Percentiles rank a stretch among this genome's conserved stretches.
Evolutionary conservation across 2,113 vertebrate genomes (phyloP).

Genomic region (Indicator indicator): DNA sequence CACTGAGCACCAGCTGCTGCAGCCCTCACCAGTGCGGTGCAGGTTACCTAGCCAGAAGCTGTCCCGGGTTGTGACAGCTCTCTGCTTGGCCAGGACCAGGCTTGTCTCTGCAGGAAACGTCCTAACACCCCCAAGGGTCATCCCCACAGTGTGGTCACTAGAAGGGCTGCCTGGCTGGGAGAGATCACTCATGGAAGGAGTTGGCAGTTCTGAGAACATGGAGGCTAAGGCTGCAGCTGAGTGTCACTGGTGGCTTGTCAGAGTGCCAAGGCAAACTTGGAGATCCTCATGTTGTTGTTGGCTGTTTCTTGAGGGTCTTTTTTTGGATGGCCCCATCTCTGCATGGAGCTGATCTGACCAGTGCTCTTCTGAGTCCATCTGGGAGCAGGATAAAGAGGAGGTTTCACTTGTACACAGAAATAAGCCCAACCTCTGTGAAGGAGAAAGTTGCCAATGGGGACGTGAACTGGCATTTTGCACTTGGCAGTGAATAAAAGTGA

Average conservation of each 20-base stretch:
- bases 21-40: fast-evolving
- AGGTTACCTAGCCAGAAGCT: neutral
- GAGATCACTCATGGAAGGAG: neutral
- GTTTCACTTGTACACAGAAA: neutral
- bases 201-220: neutral
- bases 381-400: neutral
- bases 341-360: neutral
- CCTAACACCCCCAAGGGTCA: neutral
- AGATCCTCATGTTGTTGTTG: neutral
- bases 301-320: neutral
- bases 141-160: neutral
- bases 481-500: neutral
- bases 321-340: neutral
- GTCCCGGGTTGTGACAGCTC: neutral
- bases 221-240: neutral
- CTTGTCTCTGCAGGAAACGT: neutral
- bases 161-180: neutral
- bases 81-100: neutral
- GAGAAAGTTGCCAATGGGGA: neutral
- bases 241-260: neutral
- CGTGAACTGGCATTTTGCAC: neutral
- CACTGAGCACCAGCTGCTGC: neutral
- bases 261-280: neutral
- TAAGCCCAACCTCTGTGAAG: neutral
- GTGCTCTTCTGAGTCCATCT: neutral